Percentiles rank a stretch among this genome's conserved stretches.
Conservation (phyloP, 1,140 invertebrate species). For the Oryzaephilus surinamensis region DNA sequence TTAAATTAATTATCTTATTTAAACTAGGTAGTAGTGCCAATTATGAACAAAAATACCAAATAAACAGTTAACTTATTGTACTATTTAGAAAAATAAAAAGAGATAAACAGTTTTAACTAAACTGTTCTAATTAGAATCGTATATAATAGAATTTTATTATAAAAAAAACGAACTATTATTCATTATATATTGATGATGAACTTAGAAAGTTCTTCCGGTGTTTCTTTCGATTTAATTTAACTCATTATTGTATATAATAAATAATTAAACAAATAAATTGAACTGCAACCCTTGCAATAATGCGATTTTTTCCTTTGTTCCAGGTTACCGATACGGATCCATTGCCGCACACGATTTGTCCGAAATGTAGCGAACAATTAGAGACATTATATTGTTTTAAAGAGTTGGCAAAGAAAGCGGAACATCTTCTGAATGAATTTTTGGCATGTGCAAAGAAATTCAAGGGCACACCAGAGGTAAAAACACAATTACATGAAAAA, state of each 20-base stretch:
- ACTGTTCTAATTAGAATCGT: too few relatives aligned
- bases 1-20: too few relatives aligned
- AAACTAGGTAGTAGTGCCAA: too few relatives aligned
- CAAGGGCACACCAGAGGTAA: constrained; percentile 43
- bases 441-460: constrained; percentile 43
- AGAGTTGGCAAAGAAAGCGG: constrained; percentile 44
- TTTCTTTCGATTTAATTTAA: not conserved
- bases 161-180: too few relatives aligned
- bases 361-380: constrained; percentile 44
- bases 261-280: not conserved
- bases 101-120: too few relatives aligned
- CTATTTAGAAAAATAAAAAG: too few relatives aligned
- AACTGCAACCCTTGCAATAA: too few relatives aligned
- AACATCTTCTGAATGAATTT: constrained; percentile 47
- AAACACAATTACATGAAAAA: constrained; percentile 1
- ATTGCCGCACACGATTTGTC: constrained; percentile 47
- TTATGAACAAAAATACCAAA: too few relatives aligned
- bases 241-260: not conserved
- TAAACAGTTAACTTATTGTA: too few relatives aligned
- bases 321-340: constrained; percentile 45
- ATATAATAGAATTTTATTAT: too few relatives aligned
- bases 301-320: constrained; percentile 23
- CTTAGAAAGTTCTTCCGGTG: constrained; percentile 11
- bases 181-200: too few relatives aligned
- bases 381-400: constrained; percentile 47